Conservation (phyloP, 2,797 vertebrate genomes). For the Rhinoraja longicauda region DNA sequence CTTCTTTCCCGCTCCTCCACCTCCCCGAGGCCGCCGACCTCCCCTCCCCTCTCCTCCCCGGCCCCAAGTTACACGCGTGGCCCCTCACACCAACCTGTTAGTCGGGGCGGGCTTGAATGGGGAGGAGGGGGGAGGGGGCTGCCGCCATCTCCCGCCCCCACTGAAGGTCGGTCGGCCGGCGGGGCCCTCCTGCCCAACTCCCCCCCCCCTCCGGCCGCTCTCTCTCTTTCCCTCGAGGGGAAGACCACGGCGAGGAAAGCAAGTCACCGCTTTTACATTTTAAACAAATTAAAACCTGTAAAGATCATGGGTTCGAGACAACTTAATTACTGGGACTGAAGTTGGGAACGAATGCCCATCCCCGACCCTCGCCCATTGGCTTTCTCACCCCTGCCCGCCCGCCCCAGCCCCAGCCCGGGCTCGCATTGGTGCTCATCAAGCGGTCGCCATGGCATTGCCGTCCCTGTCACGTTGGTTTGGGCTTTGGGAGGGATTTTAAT, state of each 20-base stretch:
- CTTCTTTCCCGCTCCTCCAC: not conserved
- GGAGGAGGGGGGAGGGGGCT: no score
- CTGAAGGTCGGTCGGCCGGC: no score
- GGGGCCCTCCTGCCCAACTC: no score
- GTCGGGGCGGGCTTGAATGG: no score
- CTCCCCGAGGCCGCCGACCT: not conserved
- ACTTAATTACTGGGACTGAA: slow-evolving; percentile 28
- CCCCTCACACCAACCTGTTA: not conserved
- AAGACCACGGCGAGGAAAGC: no score
- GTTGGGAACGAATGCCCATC: not conserved
- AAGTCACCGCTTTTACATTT: no score
- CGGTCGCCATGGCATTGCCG: not conserved
- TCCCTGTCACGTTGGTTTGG: not conserved
- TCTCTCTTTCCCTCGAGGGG: no score
- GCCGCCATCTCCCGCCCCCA: no score
- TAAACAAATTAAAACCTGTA: not conserved
- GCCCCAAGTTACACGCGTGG: not conserved
- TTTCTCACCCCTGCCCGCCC: not conserved
- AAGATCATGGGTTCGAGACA: slow-evolving; percentile 17
- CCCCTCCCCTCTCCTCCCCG: not conserved
- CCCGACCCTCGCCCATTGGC: not conserved
- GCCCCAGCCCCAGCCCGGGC: no score
- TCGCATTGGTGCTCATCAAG: not conserved
- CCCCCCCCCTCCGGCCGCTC: no score
- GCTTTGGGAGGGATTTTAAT: not conserved